Conservation (phyloP, 2,888 invertebrate genomes). For the Megaustenia siamemsis region DNA sequence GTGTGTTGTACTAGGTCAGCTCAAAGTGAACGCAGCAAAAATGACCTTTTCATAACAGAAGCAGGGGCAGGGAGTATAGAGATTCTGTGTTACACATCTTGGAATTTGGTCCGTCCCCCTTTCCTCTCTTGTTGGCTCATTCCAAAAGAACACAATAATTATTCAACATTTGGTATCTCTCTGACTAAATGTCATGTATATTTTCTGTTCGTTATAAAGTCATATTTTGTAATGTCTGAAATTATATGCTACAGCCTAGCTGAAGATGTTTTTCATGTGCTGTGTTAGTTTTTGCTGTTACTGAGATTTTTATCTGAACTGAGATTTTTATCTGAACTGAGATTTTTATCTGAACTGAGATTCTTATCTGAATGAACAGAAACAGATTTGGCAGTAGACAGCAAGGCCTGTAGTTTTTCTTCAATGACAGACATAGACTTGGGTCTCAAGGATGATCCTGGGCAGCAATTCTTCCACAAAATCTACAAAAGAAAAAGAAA, state of each 20-base stretch:
- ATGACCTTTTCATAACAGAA: too few relatives aligned
- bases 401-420: constrained; percentile 31
- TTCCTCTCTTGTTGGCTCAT: too few relatives aligned
- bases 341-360: background rate
- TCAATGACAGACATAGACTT: constrained; percentile 38
- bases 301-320: background rate
- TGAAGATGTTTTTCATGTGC: background rate
- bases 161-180: too few relatives aligned
- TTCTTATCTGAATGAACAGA: background rate
- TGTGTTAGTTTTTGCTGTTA: background rate
- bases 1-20: too few relatives aligned
- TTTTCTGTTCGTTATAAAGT: too few relatives aligned
- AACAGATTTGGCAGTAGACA: background rate
- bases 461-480: constrained; percentile 42
- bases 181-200: too few relatives aligned
- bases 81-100: too few relatives aligned
- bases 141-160: too few relatives aligned
- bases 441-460: constrained; percentile 19
- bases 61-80: too few relatives aligned
- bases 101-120: too few relatives aligned
- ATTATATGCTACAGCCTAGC: background rate
- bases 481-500: constrained; percentile 48
- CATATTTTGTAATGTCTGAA: too few relatives aligned
- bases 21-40: too few relatives aligned
- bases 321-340: background rate